These are phyloP conservation scores for Hydrochoerus hydrochaeris DNA, from an alignment of 2,113 vertebrate genomes.

Conservation along the genomic window DNA sequence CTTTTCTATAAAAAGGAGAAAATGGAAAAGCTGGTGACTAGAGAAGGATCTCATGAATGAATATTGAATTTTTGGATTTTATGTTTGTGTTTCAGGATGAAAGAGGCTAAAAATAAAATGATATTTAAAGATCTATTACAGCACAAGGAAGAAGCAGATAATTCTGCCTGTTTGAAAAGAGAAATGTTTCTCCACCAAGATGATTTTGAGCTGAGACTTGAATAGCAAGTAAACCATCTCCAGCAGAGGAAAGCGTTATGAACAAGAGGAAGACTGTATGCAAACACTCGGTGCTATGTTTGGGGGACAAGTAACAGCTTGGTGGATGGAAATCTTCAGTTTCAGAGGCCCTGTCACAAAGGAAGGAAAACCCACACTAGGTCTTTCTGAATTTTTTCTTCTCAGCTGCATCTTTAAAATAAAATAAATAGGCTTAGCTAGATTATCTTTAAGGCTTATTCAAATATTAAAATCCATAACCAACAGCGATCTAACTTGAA, in stretches of 20 bases:
- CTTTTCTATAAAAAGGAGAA: neutral
- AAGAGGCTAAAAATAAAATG: neutral
- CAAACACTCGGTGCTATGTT: neutral
- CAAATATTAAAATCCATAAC: neutral
- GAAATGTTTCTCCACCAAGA: neutral
- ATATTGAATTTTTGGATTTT: neutral
- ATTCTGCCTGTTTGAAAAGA: neutral
- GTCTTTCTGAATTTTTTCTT: neutral
- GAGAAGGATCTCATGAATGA: neutral
- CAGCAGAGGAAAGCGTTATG: neutral
- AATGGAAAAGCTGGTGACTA: neutral
- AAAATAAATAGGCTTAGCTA: neutral
- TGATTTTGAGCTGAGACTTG: neutral
- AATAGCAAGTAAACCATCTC: neutral
- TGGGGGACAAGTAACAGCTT: neutral
- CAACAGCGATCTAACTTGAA: neutral
- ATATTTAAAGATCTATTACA: neutral
- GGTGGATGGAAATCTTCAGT: neutral
- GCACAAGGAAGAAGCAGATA: neutral
- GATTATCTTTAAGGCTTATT: neutral
- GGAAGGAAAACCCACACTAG: neutral
- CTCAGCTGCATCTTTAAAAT: slow-evolving; percentile 11
- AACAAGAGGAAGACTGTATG: neutral
- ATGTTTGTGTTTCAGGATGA: neutral
- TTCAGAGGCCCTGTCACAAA: neutral